Conservation (phyloP, 2,113 vertebrate species). For the Protobothrops mucrosquamatus region DNA sequence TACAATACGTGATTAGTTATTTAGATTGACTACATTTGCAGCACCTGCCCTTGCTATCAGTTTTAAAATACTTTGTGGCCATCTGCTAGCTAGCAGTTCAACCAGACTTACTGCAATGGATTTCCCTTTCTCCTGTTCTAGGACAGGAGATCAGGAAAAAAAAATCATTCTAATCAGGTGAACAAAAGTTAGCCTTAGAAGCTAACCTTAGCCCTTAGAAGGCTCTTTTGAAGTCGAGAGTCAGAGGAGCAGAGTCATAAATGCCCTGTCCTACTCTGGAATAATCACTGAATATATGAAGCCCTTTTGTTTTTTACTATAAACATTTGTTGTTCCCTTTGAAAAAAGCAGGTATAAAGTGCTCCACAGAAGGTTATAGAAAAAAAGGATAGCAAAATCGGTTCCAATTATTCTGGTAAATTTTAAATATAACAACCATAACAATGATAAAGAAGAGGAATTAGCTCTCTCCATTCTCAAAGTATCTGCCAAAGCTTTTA, state of each 20-base stretch:
- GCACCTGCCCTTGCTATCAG: background rate
- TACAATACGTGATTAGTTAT: background rate
- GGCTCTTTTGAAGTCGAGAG: background rate
- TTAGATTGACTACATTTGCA: background rate
- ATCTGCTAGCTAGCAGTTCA: background rate
- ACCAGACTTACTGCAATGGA: background rate
- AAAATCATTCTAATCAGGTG: background rate
- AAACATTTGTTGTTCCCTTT: conserved; percentile 44
- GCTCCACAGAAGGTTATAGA: conserved; percentile 47
- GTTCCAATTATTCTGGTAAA: conserved; percentile 35
- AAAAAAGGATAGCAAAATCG: conserved; percentile 46
- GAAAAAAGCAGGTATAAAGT: conserved; percentile 56
- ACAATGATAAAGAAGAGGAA: conserved; percentile 18
- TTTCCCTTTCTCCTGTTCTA: background rate
- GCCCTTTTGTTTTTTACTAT: background rate
- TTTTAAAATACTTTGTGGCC: background rate
- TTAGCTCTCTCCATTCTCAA: conserved; percentile 19
- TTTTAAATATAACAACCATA: conserved; percentile 38
- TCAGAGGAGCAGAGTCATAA: background rate
- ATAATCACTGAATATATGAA: background rate
- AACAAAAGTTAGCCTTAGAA: background rate
- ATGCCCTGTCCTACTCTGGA: background rate
- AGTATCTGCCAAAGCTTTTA: conserved; percentile 33
- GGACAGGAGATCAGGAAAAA: too few species aligned
- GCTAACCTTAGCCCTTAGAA: background rate